Conservation (phyloP, 2,888 invertebrate species). For the Dicyrtomina minuta region DNA sequence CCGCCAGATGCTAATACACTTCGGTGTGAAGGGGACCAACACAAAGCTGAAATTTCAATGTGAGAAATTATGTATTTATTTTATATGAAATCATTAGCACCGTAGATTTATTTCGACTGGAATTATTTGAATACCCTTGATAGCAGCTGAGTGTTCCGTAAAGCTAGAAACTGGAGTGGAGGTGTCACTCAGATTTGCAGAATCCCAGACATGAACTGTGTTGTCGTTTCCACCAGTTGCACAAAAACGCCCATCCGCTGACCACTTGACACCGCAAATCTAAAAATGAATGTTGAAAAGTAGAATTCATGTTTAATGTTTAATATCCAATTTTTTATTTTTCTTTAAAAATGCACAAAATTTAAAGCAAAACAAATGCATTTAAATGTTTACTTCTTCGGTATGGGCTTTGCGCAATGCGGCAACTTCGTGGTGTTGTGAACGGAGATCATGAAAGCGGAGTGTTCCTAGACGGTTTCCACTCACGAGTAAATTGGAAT, state of each 20-base stretch:
- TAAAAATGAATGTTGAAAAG: conserved; percentile 55
- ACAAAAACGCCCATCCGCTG: conserved; percentile 85
- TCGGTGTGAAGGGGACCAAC: conserved; percentile 97
- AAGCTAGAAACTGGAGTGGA: conserved; percentile 51
- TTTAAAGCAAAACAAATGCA: background rate
- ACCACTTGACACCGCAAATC: conserved; percentile 95
- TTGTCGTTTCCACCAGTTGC: conserved; percentile 98
- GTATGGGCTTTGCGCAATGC: conserved; percentile 46
- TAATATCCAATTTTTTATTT: background rate
- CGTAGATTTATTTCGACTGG: too few species aligned
- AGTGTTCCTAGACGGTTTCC: conserved; percentile 84
- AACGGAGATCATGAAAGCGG: conserved; percentile 90
- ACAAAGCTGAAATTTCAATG: conserved; percentile 68
- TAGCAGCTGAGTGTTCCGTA: conserved; percentile 76
- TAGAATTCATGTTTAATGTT: too few species aligned
- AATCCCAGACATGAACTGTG: conserved; percentile 86
- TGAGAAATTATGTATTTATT: background rate
- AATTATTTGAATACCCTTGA: conserved; percentile 62
- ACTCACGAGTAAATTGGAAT: conserved; percentile 78
- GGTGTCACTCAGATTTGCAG: conserved; percentile 43
- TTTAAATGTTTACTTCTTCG: conserved; percentile 51
- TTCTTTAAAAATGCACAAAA: background rate
- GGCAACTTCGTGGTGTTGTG: conserved; percentile 49
- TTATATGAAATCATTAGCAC: background rate
- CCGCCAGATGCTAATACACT: conserved; percentile 91